Conservation (phyloP, 2,888 invertebrate species). For the Xestia sexstrigata region DNA sequence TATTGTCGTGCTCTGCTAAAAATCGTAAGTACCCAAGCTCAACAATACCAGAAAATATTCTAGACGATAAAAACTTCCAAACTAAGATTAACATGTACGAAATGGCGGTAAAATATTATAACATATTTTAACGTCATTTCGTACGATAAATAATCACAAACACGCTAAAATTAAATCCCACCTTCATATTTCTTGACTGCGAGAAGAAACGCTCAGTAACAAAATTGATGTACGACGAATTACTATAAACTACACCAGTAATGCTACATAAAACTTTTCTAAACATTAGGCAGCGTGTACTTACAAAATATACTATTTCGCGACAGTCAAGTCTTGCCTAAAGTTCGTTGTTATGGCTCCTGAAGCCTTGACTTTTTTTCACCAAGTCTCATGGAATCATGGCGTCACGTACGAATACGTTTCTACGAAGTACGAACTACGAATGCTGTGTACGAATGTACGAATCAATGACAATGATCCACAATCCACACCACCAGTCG, state of each 20-base stretch:
- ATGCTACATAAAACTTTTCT: slow-evolving; percentile 36
- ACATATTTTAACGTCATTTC: too few species aligned
- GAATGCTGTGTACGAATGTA: too few species aligned
- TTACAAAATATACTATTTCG: slow-evolving; percentile 15
- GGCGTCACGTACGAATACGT: too few species aligned
- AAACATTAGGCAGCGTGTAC: slow-evolving; percentile 53
- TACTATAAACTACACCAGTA: slow-evolving; percentile 22
- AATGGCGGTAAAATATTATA: not conserved
- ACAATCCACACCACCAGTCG: too few species aligned
- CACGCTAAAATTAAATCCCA: slow-evolving; percentile 11
- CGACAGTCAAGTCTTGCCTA: not conserved
- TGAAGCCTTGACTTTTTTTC: too few species aligned
- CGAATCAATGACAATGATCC: too few species aligned
- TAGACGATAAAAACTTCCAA: not conserved
- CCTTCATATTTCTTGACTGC: slow-evolving; percentile 58
- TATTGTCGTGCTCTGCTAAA: not conserved
- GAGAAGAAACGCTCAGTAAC: slow-evolving; percentile 18
- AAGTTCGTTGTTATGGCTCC: not conserved
- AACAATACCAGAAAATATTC: not conserved
- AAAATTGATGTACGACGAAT: slow-evolving; percentile 2
- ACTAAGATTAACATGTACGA: not conserved
- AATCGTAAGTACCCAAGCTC: not conserved
- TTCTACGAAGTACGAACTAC: too few species aligned
- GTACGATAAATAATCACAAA: too few species aligned
- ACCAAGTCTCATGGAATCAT: too few species aligned